These are phyloP conservation scores for Heliconius ismenius DNA, from an alignment of 2,888 invertebrate genomes.

Conservation along the genomic window DNA sequence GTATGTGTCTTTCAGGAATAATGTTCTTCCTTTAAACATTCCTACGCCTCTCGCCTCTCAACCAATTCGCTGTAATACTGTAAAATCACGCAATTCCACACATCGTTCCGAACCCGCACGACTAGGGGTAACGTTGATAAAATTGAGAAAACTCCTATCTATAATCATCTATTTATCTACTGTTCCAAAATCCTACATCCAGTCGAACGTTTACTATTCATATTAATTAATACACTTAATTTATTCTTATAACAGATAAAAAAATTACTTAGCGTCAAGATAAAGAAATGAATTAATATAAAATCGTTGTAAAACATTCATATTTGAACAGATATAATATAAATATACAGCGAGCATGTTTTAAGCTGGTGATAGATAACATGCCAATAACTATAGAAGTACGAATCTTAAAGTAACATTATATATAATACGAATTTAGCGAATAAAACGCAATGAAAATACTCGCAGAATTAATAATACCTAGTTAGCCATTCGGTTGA, in stretches of 20 bases:
- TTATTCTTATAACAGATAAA: constrained; percentile 12
- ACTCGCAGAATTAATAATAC: constrained; percentile 43
- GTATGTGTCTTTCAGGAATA: constrained; percentile 11
- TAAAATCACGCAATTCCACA: constrained; percentile 46
- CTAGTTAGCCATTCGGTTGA: constrained; percentile 38
- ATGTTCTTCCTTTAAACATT: neutral
- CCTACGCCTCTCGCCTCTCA: constrained; percentile 17
- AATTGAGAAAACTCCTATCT: constrained; percentile 80
- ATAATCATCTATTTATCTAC: constrained; percentile 48
- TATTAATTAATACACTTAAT: constrained; percentile 32
- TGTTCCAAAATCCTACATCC: constrained; percentile 42
- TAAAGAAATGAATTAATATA: constrained; percentile 29
- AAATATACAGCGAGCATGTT: constrained; percentile 13
- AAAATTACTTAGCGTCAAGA: constrained; percentile 21
- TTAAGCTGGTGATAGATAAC: neutral
- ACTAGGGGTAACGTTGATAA: constrained; percentile 78
- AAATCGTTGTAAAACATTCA: constrained; percentile 39
- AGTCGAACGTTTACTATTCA: constrained; percentile 43
- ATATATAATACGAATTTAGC: constrained; percentile 38
- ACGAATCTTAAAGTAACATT: constrained; percentile 20
- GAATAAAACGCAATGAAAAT: constrained; percentile 36
- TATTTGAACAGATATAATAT: constrained; percentile 16
- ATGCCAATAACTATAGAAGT: constrained; percentile 24
- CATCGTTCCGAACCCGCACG: constrained; percentile 50
- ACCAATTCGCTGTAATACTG: constrained; percentile 60